Conservation (phyloP, 2,113 vertebrate species). For the Leptobrachium ailaonicum region DNA sequence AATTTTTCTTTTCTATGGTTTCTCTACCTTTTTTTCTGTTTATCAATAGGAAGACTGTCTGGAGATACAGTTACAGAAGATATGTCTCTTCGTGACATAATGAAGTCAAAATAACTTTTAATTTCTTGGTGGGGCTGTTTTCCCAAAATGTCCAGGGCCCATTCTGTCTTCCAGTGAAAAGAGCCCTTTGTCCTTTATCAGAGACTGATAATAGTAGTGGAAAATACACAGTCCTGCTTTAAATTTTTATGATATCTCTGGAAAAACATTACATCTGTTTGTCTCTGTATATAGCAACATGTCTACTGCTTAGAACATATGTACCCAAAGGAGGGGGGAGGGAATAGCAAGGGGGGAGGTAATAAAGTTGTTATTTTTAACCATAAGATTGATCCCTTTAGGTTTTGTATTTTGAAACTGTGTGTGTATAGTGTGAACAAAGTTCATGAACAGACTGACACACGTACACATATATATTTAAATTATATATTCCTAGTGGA, state of each 20-base stretch:
- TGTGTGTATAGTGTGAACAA: not conserved
- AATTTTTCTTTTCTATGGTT: not conserved
- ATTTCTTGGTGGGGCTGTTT: slow-evolving; percentile 50
- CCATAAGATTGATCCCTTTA: too few species aligned
- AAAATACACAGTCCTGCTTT: slow-evolving; percentile 57
- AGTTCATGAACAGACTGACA: too few species aligned
- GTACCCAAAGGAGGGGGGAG: not conserved
- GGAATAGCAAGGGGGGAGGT: not conserved
- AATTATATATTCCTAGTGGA: too few species aligned
- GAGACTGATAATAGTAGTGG: slow-evolving; percentile 61
- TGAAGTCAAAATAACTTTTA: slow-evolving; percentile 14
- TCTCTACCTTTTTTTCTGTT: not conserved
- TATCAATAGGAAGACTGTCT: not conserved
- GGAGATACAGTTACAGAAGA: not conserved
- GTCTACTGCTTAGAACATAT: not conserved
- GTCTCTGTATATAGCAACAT: slow-evolving; percentile 63
- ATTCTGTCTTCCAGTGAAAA: slow-evolving; percentile 47
- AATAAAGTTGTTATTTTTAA: not conserved
- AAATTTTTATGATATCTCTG: slow-evolving; percentile 56
- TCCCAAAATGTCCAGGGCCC: slow-evolving; percentile 43
- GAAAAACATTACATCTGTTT: slow-evolving; percentile 61
- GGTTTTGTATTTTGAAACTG: too few species aligned
- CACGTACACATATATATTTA: too few species aligned
- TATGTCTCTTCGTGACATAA: slow-evolving; percentile 47
- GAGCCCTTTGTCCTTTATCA: slow-evolving; percentile 59